These are phyloP conservation scores for Odiellus spinosus DNA, from an alignment of 2,888 invertebrate genomes.

Conservation along the genomic window DNA sequence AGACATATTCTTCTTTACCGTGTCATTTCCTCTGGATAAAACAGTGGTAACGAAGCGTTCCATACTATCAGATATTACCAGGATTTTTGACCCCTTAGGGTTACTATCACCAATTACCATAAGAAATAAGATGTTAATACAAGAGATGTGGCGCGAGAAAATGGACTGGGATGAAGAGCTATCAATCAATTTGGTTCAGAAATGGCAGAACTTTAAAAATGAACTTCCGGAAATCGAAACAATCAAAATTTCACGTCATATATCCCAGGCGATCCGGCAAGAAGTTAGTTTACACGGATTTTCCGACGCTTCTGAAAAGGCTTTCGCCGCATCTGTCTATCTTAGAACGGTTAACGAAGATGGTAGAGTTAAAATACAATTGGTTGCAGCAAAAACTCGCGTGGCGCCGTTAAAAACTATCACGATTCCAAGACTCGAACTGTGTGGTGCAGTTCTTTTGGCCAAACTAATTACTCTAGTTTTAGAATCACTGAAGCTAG, in stretches of 20 bases:
- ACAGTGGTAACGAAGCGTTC: too few species aligned
- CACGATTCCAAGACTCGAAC: conserved; percentile 19
- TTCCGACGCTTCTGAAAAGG: conserved; percentile 19
- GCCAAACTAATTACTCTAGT: not conserved
- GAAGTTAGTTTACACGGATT: conserved; percentile 14
- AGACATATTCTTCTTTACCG: not conserved
- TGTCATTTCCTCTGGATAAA: too few species aligned
- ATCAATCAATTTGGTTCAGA: conserved; percentile 4
- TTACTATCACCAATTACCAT: conserved; percentile 10
- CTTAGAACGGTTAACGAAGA: too few species aligned
- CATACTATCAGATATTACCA: too few species aligned
- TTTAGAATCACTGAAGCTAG: not conserved
- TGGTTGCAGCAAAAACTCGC: conserved; percentile 9
- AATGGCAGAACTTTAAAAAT: conserved; percentile 1
- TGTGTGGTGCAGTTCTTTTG: conserved; percentile 13
- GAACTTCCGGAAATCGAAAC: conserved; percentile 1
- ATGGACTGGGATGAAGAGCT: conserved; percentile 20
- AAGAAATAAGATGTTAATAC: conserved; percentile 19
- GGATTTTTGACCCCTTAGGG: conserved; percentile 18
- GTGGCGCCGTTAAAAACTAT: conserved; percentile 19
- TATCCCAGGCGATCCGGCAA: not conserved
- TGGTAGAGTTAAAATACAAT: not conserved
- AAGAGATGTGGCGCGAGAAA: conserved; percentile 19
- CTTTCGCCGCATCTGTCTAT: conserved; percentile 18
- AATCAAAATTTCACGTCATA: not conserved